Percentiles rank a stretch among this genome's conserved stretches.
These are phyloP conservation scores for Merodon equestris DNA, from an alignment of 2,888 invertebrate species.

Conservation along the genomic window DNA sequence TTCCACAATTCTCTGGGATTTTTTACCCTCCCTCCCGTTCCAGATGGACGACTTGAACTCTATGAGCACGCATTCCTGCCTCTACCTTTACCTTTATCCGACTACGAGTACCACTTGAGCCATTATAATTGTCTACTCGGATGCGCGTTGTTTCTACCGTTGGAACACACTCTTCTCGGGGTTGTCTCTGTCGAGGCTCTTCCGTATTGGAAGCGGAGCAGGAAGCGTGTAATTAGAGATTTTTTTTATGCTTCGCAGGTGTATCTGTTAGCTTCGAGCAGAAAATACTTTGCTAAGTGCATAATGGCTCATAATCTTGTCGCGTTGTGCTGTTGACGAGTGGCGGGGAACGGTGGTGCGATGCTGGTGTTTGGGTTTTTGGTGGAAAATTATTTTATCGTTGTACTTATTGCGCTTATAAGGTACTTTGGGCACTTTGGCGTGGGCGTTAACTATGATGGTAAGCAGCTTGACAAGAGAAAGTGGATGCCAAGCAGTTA, in stretches of 20 bases:
- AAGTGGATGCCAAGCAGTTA: too few species aligned
- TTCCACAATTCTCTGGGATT: too few species aligned
- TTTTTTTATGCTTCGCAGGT: conserved; percentile 38
- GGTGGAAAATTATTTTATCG: conserved; percentile 31
- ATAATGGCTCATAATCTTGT: conserved; percentile 63
- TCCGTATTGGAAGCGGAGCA: conserved; percentile 43
- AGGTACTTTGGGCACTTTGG: conserved; percentile 15
- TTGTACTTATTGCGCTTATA: conserved; percentile 11
- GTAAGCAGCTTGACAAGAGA: conserved; percentile 31
- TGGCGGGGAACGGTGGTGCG: too few species aligned
- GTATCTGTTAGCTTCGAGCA: conserved; percentile 51
- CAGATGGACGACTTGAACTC: conserved; percentile 66
- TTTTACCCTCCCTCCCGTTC: conserved; percentile 21
- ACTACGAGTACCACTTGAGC: conserved; percentile 50
- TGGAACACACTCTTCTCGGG: conserved; percentile 38
- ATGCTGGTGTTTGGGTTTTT: conserved; percentile 24
- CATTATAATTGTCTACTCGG: conserved; percentile 67
- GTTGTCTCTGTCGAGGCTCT: conserved; percentile 32
- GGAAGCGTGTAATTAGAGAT: conserved; percentile 66
- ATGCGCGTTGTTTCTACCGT: conserved; percentile 55
- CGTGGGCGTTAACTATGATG: conserved; percentile 32
- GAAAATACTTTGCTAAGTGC: conserved; percentile 65
- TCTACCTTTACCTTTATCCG: conserved; percentile 58
- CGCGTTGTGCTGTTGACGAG: background rate
- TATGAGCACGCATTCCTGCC: conserved; percentile 65